Conservation (phyloP, 2,797 vertebrate species). For the Brachyalestes nurse region DNA sequence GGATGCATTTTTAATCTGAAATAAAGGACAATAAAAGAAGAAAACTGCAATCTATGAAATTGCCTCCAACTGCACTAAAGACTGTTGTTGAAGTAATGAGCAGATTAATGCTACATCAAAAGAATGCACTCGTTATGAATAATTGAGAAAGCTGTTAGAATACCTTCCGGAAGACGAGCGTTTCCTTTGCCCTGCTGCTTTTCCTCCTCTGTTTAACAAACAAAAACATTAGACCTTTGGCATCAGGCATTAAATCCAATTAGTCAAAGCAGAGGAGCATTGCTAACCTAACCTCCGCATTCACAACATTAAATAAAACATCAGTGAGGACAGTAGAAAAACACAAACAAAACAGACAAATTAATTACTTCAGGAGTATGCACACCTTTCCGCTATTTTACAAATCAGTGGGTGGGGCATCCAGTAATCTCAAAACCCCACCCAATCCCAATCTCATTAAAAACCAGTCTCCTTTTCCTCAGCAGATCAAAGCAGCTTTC, state of each 20-base stretch:
- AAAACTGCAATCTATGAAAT: neutral
- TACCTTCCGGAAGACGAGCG: slow-evolving; percentile 59
- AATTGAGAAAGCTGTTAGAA: slow-evolving; percentile 68
- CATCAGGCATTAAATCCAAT: slow-evolving; percentile 32
- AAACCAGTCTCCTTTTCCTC: too few species aligned
- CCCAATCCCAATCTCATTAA: too few species aligned
- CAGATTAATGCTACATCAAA: slow-evolving; percentile 71
- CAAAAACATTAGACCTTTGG: slow-evolving; percentile 51
- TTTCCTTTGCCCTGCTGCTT: slow-evolving; percentile 41
- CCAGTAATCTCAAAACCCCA: too few species aligned
- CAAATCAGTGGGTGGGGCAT: too few species aligned
- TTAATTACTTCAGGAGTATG: too few species aligned
- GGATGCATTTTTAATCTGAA: neutral
- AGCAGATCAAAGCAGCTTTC: too few species aligned
- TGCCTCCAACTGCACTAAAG: neutral
- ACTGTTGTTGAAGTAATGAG: slow-evolving; percentile 46
- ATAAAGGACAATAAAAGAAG: neutral
- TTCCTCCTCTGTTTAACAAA: slow-evolving; percentile 60
- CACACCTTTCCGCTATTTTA: too few species aligned
- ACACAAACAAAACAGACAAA: too few species aligned
- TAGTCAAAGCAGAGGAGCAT: slow-evolving; percentile 19
- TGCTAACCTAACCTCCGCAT: neutral
- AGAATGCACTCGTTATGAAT: slow-evolving; percentile 71
- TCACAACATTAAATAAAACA: too few species aligned
- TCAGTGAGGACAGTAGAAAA: too few species aligned